Percentiles rank a stretch among this genome's conserved stretches.
Conservation (phyloP, 2,113 vertebrate genomes). For the Xyliphius kryptos region DNA sequence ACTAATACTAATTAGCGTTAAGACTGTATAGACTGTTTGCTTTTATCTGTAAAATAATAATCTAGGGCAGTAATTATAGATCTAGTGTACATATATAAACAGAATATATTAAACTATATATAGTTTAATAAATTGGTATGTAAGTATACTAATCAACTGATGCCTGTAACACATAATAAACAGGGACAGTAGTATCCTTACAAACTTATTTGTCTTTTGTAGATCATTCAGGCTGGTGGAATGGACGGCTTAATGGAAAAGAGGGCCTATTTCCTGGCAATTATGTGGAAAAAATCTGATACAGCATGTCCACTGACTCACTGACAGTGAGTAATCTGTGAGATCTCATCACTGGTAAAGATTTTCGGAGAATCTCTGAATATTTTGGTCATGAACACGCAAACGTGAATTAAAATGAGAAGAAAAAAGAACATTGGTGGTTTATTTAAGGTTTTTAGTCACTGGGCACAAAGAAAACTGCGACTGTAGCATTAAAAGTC, state of each 20-base stretch:
- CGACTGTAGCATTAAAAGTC: too few species aligned
- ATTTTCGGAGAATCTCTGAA: not conserved
- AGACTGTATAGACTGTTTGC: too few species aligned
- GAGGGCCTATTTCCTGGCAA: conserved; percentile 95
- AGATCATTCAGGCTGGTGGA: conserved; percentile 96
- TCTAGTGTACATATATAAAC: too few species aligned
- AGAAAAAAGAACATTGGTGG: conserved; percentile 34
- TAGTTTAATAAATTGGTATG: too few species aligned
- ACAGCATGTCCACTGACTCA: not conserved
- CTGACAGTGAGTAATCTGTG: not conserved
- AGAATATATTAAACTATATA: too few species aligned
- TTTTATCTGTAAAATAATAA: too few species aligned
- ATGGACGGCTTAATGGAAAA: conserved; percentile 74
- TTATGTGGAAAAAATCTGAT: conserved; percentile 94
- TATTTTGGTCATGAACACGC: conserved; percentile 56
- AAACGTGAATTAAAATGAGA: conserved; percentile 34
- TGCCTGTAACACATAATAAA: not conserved
- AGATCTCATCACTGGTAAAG: not conserved
- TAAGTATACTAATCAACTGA: not conserved
- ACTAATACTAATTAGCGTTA: too few species aligned
- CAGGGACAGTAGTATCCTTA: not conserved
- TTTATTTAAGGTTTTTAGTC: not conserved
- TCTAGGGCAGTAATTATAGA: too few species aligned
- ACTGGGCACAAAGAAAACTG: not conserved
- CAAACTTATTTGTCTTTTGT: conserved; percentile 16